Percentiles rank a stretch among this genome's conserved stretches.
These are phyloP conservation scores for Odontophorus gujanensis DNA, from an alignment of 2,113 vertebrate genomes.

Conservation along the genomic window DNA sequence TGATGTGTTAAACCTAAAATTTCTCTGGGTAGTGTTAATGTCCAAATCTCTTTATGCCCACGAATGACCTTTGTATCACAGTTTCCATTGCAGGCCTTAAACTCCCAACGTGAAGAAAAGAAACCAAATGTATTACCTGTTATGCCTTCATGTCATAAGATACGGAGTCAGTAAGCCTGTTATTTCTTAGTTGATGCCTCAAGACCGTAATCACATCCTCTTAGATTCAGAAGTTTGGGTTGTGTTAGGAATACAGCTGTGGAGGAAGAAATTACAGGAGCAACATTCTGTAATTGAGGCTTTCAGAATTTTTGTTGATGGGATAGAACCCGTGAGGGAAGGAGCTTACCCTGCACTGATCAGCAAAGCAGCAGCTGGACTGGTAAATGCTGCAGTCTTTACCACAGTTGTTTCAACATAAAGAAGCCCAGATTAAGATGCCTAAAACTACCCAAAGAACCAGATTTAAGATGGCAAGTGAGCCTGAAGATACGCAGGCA, in stretches of 20 bases:
- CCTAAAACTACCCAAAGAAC: neutral
- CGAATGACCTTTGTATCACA: neutral
- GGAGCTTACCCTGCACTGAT: neutral
- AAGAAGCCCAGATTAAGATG: neutral
- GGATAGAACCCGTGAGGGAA: neutral
- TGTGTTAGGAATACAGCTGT: neutral
- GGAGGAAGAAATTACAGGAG: neutral
- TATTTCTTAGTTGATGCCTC: neutral
- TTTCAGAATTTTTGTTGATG: neutral
- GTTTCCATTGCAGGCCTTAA: neutral
- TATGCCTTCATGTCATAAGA: accelerated
- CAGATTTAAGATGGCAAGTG: neutral
- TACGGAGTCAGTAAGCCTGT: neutral
- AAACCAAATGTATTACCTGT: neutral
- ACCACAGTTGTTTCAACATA: neutral
- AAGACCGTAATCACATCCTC: no score
- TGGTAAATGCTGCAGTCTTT: neutral
- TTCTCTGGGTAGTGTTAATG: neutral
- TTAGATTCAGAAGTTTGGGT: neutral
- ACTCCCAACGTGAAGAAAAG: neutral
- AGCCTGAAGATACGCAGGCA: neutral
- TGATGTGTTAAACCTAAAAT: neutral
- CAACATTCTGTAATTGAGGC: neutral
- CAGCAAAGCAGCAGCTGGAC: neutral
- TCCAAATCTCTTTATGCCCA: neutral